Evolutionary conservation across 2,888 invertebrate genomes (phyloP), one percentile per base, ranked within the genome.

Genomic region (Eupsilia transversa): DNA sequence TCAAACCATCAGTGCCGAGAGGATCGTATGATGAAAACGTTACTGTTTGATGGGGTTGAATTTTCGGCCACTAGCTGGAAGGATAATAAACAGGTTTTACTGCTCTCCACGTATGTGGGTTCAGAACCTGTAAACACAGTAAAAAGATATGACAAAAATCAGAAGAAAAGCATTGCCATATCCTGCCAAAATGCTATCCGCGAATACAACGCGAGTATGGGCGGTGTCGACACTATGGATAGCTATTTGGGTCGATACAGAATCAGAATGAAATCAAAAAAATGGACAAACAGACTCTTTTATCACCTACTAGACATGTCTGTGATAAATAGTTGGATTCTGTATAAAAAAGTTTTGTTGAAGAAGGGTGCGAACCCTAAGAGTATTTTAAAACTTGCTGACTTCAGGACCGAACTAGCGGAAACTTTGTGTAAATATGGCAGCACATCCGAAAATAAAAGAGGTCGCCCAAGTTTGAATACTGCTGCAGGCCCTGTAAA

Each of bases 1-100:
- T 71, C 61, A 71, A 71, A 63, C 54, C 49, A 60, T 61, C 69
- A 70, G 70, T 63, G 52, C 63, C 70, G 1, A 63, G 63, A 70
- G 70, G 70, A 54, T 52, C 52, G 1, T 61, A 70, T 17, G 46
- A 70, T 49, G 70, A 70, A 70, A 70, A 70, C 14, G 60, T 70
- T 38, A 52, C 70, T 52, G 2, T 61, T 52, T 54, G 63, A 71
- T 41, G 63, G 70, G 30, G 54, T 63, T 54, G 61, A 71, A 54
- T 63, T 71, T 43, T 71, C 63, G 0, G 70, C 41, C 54, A 71
- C 3, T 2, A 54, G 54, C n/a, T 71, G 63, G 70, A 71, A 71
- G 20, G 70, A 71, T 9, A 71, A 71, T 43, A 57, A 33, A 57
- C 57, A 57, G 33, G 57, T 57, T 1, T 33, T 57, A 57, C 1